Evolutionary conservation across 2,888 invertebrate genomes (phyloP), one percentile per base, ranked within the genome.

Genomic region (Microchrysa polita): DNA sequence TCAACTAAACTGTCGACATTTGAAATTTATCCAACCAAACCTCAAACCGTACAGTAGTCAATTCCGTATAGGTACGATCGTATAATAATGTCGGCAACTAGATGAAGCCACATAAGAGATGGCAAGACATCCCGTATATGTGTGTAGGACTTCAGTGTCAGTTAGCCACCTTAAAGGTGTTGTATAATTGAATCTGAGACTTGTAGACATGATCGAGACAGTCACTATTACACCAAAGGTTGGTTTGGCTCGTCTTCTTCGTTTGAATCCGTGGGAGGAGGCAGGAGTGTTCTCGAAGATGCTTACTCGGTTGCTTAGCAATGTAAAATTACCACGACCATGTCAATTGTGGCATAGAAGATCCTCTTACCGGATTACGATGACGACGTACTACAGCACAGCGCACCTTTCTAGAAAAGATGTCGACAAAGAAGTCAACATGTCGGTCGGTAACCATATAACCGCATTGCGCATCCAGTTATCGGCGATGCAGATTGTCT

Each of bases 161-260:
- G 65, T 22, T 48, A 48, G 65, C 22, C 44, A 48, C 44, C 16
- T 65, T 48, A 65, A 65, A 65, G 65, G 65, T 65, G 65, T 65
- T 44, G 48, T 18, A 42, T 65, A 65, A 65, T 65, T 65, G 65
- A 23, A 65, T 65, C 20, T 23, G 65, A 44, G 65, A 65, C 65
- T 48, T 65, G 65, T 65, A 65, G 65, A 65, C 65, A 65, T 65
- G 65, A 48, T 65, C 65, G 65, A 65, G 65, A 65, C 65, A 61
- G 40, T 48, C 27, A 34, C 27, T 34, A n/a, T n/a, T n/a, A 34
- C 27, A 34, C 27, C 27, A 34, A 34, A 34, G 27, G 27, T 34
- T 34, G 2, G 27, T 34, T n/a, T n/a, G n/a, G n/a, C n/a, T n/a
- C n/a, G n/a, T n/a, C n/a, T n/a, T 34, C 27, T 34, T 34, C 27